These are phyloP conservation scores for Rhizomys pruinosus DNA, from an alignment of 2,113 vertebrate genomes.

Conservation along the genomic window DNA sequence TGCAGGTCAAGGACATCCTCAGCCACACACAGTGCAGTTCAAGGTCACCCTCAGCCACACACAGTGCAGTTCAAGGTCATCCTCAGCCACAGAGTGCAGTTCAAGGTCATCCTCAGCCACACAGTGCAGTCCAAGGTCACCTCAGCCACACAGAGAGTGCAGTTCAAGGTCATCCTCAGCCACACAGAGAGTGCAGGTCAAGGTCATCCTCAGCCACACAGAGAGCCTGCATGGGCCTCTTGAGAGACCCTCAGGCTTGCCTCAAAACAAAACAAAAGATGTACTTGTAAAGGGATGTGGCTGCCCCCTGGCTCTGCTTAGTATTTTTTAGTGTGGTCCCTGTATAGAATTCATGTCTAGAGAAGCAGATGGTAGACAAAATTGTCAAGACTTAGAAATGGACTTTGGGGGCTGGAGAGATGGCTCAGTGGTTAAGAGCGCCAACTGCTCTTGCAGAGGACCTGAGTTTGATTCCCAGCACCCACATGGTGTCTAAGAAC, in stretches of 20 bases:
- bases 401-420: background rate
- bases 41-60: background rate
- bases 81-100: background rate
- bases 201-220: background rate
- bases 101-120: background rate
- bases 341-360: background rate
- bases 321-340: conserved; percentile 25
- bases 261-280: background rate
- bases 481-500: too few relatives aligned
- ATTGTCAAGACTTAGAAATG: too few relatives aligned
- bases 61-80: background rate
- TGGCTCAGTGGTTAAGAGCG: too few relatives aligned
- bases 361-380: background rate
- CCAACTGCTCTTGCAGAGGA: too few relatives aligned
- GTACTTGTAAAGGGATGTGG: background rate
- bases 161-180: background rate
- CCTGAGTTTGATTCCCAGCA: too few relatives aligned
- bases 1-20: background rate
- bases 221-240: background rate
- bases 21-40: background rate
- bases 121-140: background rate
- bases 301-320: background rate
- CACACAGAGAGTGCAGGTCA: background rate
- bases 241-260: background rate
- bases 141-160: background rate